Evolutionary conservation across 2,888 invertebrate genomes (phyloP), one percentile per base, ranked within the genome.

Genomic region (Plemyria rubiginata): DNA sequence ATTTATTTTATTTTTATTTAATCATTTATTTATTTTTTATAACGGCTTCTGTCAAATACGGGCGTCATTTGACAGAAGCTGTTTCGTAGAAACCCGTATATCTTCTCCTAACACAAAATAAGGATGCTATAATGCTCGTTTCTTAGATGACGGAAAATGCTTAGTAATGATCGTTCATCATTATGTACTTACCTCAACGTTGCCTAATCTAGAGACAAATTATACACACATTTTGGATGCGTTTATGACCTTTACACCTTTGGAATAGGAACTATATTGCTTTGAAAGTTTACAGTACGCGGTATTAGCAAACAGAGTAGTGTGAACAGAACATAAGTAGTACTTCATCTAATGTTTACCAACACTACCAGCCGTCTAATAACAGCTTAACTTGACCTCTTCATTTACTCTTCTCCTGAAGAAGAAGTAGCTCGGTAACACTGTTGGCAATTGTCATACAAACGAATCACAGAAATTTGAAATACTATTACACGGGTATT

Each of bases 141-240:
- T 58, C 59, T 22, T 57, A 58, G 50, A 57, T 43, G 54, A 61
- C 46, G 51, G 51, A 60, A 65, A 60, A 56, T 28, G 56, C 66
- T n/a, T 12, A 50, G 56, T 62, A 62, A 66, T 58, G 53, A 46
- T 55, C 54, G 41, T 65, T 36, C 46, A 58, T 58, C 61, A 65
- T 61, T 52, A 45, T 22, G 32, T 22, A 32, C 32, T 54, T 58
- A 48, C 54, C 52, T 52, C 51, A 11, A 46, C 49, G 16, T 60
- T 54, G 58, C 62, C 59, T 66, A 62, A 62, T 62, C 62, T 51
- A 12, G 29, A 62, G 62, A 62, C 57, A 66, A 62, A 66, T 62
- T 60, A 28, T 57, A 4, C 13, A 6, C 41, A 56, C n/a, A n/a
- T 15, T 5, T 28, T 28, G 28, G 52, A 60, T 38, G 13, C 9